Conservation (phyloP, 2,888 invertebrate species). For the Diabrotica balteata region DNA sequence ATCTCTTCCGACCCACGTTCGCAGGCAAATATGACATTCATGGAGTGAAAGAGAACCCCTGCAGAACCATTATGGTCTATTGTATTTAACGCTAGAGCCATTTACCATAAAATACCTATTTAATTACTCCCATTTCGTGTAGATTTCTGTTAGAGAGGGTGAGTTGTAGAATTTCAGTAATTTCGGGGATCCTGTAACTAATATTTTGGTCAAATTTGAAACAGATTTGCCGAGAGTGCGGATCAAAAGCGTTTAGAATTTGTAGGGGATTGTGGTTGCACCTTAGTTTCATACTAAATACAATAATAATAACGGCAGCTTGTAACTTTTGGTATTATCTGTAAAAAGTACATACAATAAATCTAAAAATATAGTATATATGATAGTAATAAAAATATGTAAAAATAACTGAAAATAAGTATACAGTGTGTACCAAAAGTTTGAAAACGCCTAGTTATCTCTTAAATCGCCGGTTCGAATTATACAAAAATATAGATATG, state of each 20-base stretch:
- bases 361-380: too few relatives aligned
- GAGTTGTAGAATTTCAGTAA: constrained; percentile 49
- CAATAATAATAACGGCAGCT: too few relatives aligned
- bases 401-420: too few relatives aligned
- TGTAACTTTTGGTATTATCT: too few relatives aligned
- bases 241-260: neutral
- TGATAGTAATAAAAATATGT: too few relatives aligned
- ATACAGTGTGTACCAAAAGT: too few relatives aligned
- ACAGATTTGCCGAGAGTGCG: neutral
- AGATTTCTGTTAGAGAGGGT: constrained; percentile 44
- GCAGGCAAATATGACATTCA: constrained; percentile 38
- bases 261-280: neutral
- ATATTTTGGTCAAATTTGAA: constrained; percentile 10
- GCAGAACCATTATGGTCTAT: constrained; percentile 52
- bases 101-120: constrained; percentile 57
- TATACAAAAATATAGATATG: too few relatives aligned
- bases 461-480: too few relatives aligned
- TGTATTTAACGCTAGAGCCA: constrained; percentile 51
- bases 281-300: too few relatives aligned
- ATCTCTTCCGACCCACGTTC: constrained; percentile 2
- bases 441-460: too few relatives aligned
- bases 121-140: constrained; percentile 53
- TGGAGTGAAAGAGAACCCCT: constrained; percentile 44
- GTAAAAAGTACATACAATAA: too few relatives aligned
- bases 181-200: constrained; percentile 38